phyloP scores from a whole-genome alignment of 2,113 vertebrate species.

The Phyllostomus discolor region DNA sequence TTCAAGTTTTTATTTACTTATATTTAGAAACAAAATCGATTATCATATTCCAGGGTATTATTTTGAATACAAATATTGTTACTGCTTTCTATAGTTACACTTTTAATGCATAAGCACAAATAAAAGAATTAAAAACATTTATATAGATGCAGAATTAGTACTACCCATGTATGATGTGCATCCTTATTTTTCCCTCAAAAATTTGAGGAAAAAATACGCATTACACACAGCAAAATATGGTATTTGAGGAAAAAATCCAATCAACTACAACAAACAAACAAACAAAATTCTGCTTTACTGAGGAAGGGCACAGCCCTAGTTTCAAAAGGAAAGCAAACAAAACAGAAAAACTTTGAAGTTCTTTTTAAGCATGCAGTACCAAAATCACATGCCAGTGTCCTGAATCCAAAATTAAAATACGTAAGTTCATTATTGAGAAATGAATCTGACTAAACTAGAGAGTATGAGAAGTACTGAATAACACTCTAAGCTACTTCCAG shows the following conservation, averaged over 20 bases:
- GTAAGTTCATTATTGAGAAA: slow-evolving; percentile 34
- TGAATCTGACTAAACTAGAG: neutral
- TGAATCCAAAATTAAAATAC: slow-evolving; percentile 1
- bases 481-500: neutral
- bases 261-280: neutral
- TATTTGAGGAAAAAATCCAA: neutral
- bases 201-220: too few relatives aligned
- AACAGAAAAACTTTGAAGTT: slow-evolving; percentile 37
- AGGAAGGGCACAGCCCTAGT: neutral
- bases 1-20: too few relatives aligned
- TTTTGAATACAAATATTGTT: too few relatives aligned
- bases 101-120: too few relatives aligned
- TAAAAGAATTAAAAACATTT: too few relatives aligned
- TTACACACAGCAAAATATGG: too few relatives aligned
- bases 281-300: slow-evolving; percentile 26
- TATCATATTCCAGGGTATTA: too few relatives aligned
- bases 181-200: too few relatives aligned
- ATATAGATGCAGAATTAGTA: too few relatives aligned
- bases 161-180: too few relatives aligned
- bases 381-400: neutral
- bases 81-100: too few relatives aligned
- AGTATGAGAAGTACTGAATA: neutral
- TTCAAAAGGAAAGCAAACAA: slow-evolving; percentile 33
- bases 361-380: slow-evolving; percentile 34
- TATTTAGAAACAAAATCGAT: too few relatives aligned